Evolutionary conservation across 2,113 vertebrate species (phyloP), one percentile per base, ranked within the genome.

Genomic region (Mastomys natalensis): DNA sequence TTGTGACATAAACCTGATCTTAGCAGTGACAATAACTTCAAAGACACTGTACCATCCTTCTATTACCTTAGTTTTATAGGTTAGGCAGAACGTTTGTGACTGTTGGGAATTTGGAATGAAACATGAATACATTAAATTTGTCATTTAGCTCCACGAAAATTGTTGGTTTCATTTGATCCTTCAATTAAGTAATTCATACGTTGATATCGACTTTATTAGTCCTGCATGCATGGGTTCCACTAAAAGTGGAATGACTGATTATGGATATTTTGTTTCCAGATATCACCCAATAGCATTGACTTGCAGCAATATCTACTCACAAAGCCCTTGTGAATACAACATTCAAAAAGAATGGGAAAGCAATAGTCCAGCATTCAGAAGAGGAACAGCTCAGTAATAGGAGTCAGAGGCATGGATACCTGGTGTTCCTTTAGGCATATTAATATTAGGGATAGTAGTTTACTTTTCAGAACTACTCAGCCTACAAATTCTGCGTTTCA

Each of bases 221-320:
- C 98, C 98, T 98, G 98, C 98, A 97, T 5, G 72, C 91, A 91
- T 97, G 84, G 90, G 68, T 97, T 97, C 85, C 97, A 96, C 92
- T 97, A 95, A 97, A 94, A 97, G 97, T 97, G 66, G 29, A 82
- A 95, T 96, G 97, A 93, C 95, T 98, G n/a, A 89, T 92, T 98
- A 97, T 94, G 97, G 98, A 98, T 97, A 91, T 98, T 98, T 98
- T 98, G 97, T 98, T 98, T 98, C 96, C 97, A 98, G 98, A 98
- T 98, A 98, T 92, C 95, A 96, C 97, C 97, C 97, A 98, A 98
- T 98, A 98, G 98, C 95, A 97, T 96, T 98, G 98, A 98, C 98
- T 98, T 98, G 98, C 96, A 78, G 96, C 97, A 97, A 98, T 98
- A 97, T 97, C 98, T 98, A 31, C 92, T 98, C 95, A 98, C 97